phyloP scores from a whole-genome alignment of 2,888 invertebrate species.

The Blera fallax region DNA sequence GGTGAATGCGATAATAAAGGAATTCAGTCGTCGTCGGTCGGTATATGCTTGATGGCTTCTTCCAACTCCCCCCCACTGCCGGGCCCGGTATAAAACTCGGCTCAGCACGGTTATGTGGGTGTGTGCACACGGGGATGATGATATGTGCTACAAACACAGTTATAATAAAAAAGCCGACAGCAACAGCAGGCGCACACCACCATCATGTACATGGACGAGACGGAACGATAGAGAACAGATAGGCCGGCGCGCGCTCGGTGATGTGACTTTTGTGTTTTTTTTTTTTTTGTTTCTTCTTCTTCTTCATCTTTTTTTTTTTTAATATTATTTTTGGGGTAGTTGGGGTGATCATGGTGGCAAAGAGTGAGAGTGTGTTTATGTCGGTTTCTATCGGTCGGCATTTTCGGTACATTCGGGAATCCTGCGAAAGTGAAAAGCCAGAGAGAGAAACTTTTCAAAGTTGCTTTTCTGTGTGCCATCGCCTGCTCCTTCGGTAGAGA shows the following conservation, averaged over 20 bases:
- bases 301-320: too few relatives aligned
- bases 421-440: conserved; percentile 67
- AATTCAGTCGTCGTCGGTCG: conserved; percentile 52
- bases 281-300: conserved; percentile 4
- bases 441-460: conserved; percentile 51
- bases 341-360: conserved; percentile 57
- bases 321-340: too few relatives aligned
- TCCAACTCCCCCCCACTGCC: neutral
- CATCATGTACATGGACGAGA: conserved; percentile 39
- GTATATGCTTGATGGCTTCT: conserved; percentile 49
- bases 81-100: conserved; percentile 47
- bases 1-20: conserved; percentile 70
- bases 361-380: conserved; percentile 71
- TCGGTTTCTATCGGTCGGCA: conserved; percentile 52
- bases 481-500: conserved; percentile 20
- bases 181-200: conserved; percentile 48
- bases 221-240: conserved; percentile 20
- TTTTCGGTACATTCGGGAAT: conserved; percentile 43
- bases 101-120: conserved; percentile 54
- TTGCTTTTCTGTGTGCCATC: conserved; percentile 1
- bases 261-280: conserved; percentile 14
- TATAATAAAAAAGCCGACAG: conserved; percentile 64
- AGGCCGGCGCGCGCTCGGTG: conserved; percentile 49
- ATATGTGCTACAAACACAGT: conserved; percentile 71
- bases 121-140: conserved; percentile 21